Percentiles rank a stretch among this genome's conserved stretches.
phyloP scores from a whole-genome alignment of 2,113 vertebrate species.

The Notarius lentiginosus region DNA sequence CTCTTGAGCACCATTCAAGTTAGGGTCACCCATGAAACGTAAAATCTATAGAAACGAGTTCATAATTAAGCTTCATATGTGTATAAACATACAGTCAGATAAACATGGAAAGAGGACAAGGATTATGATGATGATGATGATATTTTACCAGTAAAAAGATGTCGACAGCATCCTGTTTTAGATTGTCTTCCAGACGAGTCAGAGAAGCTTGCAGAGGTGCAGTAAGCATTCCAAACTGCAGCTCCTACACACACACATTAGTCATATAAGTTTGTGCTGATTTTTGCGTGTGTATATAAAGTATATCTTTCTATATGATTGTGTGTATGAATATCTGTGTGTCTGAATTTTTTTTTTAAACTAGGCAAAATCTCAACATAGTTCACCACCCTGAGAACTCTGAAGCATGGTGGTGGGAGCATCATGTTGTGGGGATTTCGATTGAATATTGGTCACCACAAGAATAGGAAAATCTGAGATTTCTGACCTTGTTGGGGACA shows the following conservation, averaged over 20 bases:
- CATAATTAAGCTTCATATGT: neutral
- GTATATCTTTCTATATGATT: neutral
- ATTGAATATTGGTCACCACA: neutral
- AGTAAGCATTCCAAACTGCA: conserved; percentile 86
- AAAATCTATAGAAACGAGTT: conserved; percentile 74
- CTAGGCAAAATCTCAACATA: neutral
- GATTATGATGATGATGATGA: neutral
- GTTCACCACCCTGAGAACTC: neutral
- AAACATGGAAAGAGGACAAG: neutral
- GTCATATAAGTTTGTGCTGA: neutral
- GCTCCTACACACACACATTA: conserved; percentile 73
- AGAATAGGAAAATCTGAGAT: neutral
- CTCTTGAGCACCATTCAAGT: conserved; percentile 84
- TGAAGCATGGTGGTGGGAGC: neutral
- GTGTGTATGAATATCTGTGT: neutral
- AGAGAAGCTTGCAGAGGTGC: conserved; percentile 77
- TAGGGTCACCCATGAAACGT: conserved; percentile 93
- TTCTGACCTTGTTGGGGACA: neutral
- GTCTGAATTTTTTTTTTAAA: neutral
- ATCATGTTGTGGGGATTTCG: neutral
- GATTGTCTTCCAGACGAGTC: conserved; percentile 78
- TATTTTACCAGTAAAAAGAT: conserved; percentile 85
- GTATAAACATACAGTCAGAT: neutral
- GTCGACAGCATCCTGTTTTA: conserved; percentile 77
- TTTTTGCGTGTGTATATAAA: neutral